phyloP scores from a whole-genome alignment of 2,113 vertebrate species.

The Microcebus jonahi region DNA sequence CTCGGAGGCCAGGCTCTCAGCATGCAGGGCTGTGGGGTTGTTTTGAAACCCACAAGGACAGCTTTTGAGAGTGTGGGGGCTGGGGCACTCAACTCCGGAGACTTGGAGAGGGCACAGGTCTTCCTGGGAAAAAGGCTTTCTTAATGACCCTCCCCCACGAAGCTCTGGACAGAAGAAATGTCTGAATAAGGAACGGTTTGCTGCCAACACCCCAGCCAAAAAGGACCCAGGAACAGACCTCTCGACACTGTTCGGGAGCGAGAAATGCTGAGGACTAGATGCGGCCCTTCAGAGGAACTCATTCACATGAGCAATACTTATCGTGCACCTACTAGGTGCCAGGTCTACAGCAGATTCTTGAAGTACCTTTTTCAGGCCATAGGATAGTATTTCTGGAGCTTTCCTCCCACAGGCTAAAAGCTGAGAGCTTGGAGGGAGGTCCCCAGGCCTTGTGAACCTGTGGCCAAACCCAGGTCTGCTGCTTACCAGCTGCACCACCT shows the following conservation, averaged over 20 bases:
- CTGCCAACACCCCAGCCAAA: constrained; percentile 71
- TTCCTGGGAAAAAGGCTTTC: constrained; percentile 76
- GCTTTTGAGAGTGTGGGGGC: constrained; percentile 45
- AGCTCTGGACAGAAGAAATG: constrained; percentile 52
- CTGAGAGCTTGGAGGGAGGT: background rate
- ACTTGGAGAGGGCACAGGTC: constrained; percentile 56
- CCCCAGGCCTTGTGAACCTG: background rate
- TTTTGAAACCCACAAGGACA: constrained; percentile 60
- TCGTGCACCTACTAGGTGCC: background rate
- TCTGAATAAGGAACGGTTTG: constrained; percentile 70
- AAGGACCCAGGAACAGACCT: constrained; percentile 36
- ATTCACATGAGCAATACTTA: background rate
- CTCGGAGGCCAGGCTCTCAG: background rate
- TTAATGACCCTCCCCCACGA: constrained; percentile 56
- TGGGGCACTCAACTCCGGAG: constrained; percentile 16
- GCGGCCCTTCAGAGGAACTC: background rate
- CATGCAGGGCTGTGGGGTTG: background rate
- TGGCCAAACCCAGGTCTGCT: background rate
- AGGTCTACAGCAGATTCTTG: background rate
- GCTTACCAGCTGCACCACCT: background rate
- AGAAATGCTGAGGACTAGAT: constrained; percentile 52
- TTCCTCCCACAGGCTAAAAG: background rate
- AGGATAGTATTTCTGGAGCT: background rate
- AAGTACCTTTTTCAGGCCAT: background rate
- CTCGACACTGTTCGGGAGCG: background rate